A percentile compares a stretch with the other conserved stretches of the same genome.
These are phyloP conservation scores for Seira musarum DNA, from an alignment of 2,888 invertebrate genomes.

Conservation along the genomic window DNA sequence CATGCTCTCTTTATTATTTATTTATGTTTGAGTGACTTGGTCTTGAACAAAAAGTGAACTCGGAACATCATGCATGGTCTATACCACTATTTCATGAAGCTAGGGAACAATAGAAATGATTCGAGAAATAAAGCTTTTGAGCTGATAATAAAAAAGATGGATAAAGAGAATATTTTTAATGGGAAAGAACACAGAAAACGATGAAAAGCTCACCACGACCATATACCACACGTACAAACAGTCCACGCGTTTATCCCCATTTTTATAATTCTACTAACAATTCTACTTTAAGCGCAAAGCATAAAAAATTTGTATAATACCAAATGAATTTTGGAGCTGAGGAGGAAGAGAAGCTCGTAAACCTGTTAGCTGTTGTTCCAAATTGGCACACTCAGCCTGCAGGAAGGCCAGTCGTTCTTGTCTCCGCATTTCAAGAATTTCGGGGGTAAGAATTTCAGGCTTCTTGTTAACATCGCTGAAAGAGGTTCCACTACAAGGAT, in stretches of 20 bases:
- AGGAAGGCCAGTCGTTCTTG: constrained; percentile 60
- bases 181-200: neutral
- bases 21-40: too few relatives aligned
- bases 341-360: constrained; percentile 46
- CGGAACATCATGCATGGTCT: too few relatives aligned
- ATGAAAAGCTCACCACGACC: constrained; percentile 2
- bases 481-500: constrained; percentile 10
- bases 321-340: constrained; percentile 44
- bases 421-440: constrained; percentile 57
- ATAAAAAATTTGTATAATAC: constrained; percentile 50
- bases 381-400: constrained; percentile 56
- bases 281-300: neutral
- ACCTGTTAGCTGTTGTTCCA: constrained; percentile 65
- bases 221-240: too few relatives aligned
- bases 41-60: too few relatives aligned
- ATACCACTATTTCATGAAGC: too few relatives aligned
- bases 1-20: too few relatives aligned
- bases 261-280: neutral
- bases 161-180: constrained; percentile 21
- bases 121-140: too few relatives aligned
- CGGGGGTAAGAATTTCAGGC: constrained; percentile 53
- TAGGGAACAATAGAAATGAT: too few relatives aligned
- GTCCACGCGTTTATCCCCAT: neutral
- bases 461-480: constrained; percentile 30
- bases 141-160: too few relatives aligned